Evolutionary conservation across 2,888 invertebrate species (phyloP).

Genomic region (Alsophila aescularia): DNA sequence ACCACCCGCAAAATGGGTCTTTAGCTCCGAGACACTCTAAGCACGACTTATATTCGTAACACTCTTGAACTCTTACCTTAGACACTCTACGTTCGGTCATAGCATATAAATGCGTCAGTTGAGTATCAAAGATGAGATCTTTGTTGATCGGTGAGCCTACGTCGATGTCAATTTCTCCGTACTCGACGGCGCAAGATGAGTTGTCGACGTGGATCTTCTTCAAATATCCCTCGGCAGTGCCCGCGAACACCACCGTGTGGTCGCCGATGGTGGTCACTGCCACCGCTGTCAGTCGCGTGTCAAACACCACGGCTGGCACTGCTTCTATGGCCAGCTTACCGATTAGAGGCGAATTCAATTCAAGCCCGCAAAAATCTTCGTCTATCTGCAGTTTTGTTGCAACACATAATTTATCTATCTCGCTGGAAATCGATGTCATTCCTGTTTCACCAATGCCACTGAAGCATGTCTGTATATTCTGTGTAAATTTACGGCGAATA

Average conservation of each 20-base stretch:
- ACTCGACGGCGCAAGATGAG: constrained; percentile 92
- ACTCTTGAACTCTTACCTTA: constrained; percentile 97
- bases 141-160: constrained; percentile 92
- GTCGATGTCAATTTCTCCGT: constrained; percentile 94
- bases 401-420: constrained; percentile 93
- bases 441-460: no score
- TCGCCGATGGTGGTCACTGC: constrained; percentile 97
- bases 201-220: constrained; percentile 98
- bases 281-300: constrained; percentile 93
- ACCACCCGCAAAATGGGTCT: constrained; percentile 99
- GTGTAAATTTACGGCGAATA: constrained; percentile 96
- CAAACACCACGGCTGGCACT: constrained; percentile 93
- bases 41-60: constrained; percentile 95
- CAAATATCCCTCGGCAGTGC: constrained; percentile 95
- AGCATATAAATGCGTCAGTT: constrained; percentile 95
- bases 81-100: constrained; percentile 97
- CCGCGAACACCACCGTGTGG: constrained; percentile 98
- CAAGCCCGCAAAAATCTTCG: constrained; percentile 97
- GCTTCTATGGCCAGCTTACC: constrained; percentile 95
- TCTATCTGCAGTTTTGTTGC: constrained; percentile 95
- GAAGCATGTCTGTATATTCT: constrained; percentile 98
- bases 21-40: constrained; percentile 96
- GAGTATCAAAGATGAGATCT: constrained; percentile 96
- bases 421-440: constrained; percentile 94
- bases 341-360: constrained; percentile 97